Base-by-base conservation (phyloP, 2,113 vertebrate genomes). In the Brachyistius frenatus region DNA sequence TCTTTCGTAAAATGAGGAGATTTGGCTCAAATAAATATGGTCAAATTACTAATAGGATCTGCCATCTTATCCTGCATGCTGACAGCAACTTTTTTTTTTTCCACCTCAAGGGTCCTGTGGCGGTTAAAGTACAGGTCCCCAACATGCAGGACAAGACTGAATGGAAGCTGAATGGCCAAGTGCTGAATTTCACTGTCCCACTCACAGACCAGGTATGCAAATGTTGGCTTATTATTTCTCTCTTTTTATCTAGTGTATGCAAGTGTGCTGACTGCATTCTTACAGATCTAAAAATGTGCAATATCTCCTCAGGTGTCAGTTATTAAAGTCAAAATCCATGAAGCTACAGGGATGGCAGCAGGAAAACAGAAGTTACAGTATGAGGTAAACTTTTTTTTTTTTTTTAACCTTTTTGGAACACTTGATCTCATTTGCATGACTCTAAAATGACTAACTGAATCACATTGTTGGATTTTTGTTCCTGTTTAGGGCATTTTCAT, bases 131-230 rank as follows among this genome's bases (percentile, higher is more conserved):
- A 7, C 98, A 99, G 66, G 98, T 99, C 9, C 98, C 97, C 83
- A 99, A 98, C 94, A 99, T 99, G 98, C 98, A 99, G 92, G 98
- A 99, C 93, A 99, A 99, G 95, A 97, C 96, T 0, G 98, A 99
- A 96, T 99, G 98, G 98, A 99, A 99, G 78, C 94, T 99, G 74
- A 96, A 94, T 0, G 98, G 98, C 77, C 98, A 99, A 88, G 94
- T 98, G 78, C 89, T 99, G 86, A 97, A 95, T 86, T 99, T 99
- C 92, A 98, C 97, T 3, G 96, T 99, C 44, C 98, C 98, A 0
- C 97, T 99, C 57, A 96, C 98, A 37, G 98, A 99, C 90, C 98
- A 99, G 98, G 98, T 97, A 94, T 0, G 85, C 16, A 32, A 50
- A 62, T 5, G 10, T 49, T 16, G 5, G 0, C 10, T 33, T 44